Conservation (phyloP, 2,797 vertebrate genomes). For the Acanthornis magna region DNA sequence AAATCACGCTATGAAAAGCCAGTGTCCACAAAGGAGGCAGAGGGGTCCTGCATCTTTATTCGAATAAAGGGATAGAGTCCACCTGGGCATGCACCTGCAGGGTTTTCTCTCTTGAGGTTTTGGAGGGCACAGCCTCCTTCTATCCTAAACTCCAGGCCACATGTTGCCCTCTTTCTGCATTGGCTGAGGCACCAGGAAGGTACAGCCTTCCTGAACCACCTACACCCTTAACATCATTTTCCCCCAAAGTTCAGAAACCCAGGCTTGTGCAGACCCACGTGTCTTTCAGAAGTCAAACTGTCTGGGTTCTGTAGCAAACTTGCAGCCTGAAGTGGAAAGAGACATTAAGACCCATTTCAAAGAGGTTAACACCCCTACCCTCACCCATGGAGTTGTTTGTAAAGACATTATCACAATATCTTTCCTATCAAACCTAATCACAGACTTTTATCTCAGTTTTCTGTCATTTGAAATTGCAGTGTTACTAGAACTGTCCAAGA, state of each 20-base stretch:
- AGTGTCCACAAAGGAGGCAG: background rate
- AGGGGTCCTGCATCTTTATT: background rate
- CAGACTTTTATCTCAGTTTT: background rate
- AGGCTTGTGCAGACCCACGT: background rate
- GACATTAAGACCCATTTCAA: background rate
- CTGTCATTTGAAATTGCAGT: background rate
- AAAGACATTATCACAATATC: background rate
- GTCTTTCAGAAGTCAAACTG: background rate
- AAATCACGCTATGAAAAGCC: background rate
- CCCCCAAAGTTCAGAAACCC: background rate
- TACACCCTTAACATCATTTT: background rate
- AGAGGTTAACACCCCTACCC: background rate
- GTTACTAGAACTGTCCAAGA: background rate
- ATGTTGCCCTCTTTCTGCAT: background rate
- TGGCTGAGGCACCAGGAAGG: background rate
- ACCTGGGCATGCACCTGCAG: rapidly evolving
- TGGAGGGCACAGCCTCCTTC: background rate
- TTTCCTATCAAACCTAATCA: background rate
- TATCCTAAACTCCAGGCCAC: rapidly evolving
- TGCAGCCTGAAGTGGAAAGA: background rate
- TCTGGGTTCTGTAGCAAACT: background rate
- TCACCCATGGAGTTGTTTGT: background rate
- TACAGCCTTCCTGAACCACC: background rate
- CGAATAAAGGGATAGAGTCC: background rate
- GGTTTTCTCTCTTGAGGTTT: background rate